These are phyloP conservation scores for Tympanuchus pallidicinctus DNA, from an alignment of 2,113 vertebrate genomes.

Conservation along the genomic window DNA sequence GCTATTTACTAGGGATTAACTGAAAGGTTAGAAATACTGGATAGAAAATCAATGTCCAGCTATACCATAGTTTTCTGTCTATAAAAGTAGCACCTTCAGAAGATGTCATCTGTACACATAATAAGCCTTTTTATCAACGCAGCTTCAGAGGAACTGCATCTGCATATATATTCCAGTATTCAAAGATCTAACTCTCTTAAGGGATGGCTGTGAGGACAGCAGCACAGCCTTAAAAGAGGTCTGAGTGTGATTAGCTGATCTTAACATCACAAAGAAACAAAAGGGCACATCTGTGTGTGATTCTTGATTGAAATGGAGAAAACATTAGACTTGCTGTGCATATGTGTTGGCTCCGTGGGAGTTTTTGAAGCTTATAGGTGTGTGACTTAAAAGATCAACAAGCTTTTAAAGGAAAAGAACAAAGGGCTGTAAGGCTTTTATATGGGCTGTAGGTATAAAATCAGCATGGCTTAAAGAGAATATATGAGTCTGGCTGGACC, in stretches of 20 bases:
- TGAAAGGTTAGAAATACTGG: not conserved
- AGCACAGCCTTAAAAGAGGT: not conserved
- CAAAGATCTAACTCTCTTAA: not conserved
- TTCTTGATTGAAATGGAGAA: constrained; percentile 5
- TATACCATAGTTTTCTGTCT: not conserved
- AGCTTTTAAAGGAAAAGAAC: constrained; percentile 3
- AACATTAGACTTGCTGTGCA: not conserved
- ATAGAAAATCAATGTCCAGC: not conserved
- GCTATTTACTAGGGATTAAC: not conserved
- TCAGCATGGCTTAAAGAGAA: not conserved
- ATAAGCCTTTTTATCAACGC: not conserved
- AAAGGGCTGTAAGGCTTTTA: constrained; percentile 28
- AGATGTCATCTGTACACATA: not conserved
- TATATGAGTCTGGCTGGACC: not conserved
- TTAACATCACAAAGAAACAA: constrained; percentile 32
- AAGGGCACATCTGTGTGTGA: not conserved
- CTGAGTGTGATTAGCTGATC: not conserved
- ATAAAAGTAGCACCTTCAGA: not conserved
- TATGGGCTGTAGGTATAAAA: not conserved
- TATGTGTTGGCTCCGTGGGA: not conserved
- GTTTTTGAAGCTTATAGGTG: not conserved
- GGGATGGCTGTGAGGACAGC: not conserved
- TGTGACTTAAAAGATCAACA: not conserved
- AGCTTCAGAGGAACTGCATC: not conserved
- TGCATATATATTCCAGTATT: not conserved